Percentiles rank a stretch among this genome's conserved stretches.
These are phyloP conservation scores for Drosophila bunnanda DNA, from an alignment of 2,888 invertebrate species.

Conservation along the genomic window DNA sequence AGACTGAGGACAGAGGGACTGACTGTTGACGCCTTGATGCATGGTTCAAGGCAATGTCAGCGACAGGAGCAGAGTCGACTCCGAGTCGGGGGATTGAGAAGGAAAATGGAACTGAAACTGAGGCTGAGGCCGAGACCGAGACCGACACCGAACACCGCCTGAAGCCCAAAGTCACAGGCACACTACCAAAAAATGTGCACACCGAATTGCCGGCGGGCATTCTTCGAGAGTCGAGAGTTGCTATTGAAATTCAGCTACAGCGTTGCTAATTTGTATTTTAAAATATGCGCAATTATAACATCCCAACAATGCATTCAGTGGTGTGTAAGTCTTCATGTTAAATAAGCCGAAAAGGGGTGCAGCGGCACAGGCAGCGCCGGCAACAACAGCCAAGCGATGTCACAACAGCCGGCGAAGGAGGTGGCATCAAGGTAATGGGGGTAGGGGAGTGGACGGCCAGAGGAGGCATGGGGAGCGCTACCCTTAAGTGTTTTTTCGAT, in stretches of 20 bases:
- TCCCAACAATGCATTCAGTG: constrained; percentile 69
- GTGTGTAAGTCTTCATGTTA: constrained; percentile 71
- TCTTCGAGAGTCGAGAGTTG: constrained; percentile 56
- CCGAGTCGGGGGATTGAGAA: constrained; percentile 9
- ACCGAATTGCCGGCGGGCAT: constrained; percentile 62
- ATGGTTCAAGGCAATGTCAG: constrained; percentile 52
- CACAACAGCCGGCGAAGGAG: constrained; percentile 61
- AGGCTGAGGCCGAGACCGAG: constrained; percentile 14
- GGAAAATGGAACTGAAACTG: constrained; percentile 1
- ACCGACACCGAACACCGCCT: constrained; percentile 21
- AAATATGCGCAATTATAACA: constrained; percentile 79
- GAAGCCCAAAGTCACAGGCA: constrained; percentile 67
- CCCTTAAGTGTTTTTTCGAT: constrained; percentile 68
- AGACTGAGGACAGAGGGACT: constrained; percentile 49
- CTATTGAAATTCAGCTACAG: constrained; percentile 79
- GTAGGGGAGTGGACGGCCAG: background rate
- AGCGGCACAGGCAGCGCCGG: constrained; percentile 44
- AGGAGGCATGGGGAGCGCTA: constrained; percentile 36
- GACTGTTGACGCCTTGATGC: constrained; percentile 64
- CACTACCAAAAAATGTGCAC: constrained; percentile 56
- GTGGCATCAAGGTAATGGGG: constrained; percentile 22
- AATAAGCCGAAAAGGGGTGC: constrained; percentile 75
- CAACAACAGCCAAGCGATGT: constrained; percentile 52
- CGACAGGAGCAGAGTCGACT: constrained; percentile 31
- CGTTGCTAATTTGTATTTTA: constrained; percentile 81